phyloP scores from a whole-genome alignment of 2,113 vertebrate genomes.

The Neotoma lepida region DNA sequence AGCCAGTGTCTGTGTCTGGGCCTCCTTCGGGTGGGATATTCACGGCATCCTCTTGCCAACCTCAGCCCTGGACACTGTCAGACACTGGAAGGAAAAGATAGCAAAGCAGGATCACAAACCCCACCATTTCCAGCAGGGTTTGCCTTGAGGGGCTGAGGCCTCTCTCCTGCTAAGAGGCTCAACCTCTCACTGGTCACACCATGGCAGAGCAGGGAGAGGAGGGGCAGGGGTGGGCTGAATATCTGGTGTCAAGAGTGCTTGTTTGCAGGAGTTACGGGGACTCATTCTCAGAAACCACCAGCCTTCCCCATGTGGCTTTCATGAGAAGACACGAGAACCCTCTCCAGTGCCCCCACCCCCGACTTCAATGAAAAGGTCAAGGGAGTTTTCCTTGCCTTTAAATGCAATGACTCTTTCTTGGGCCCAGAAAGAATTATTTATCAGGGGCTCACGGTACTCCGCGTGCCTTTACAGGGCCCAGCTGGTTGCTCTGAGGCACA shows the following conservation, averaged over 20 bases:
- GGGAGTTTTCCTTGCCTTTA: slow-evolving; percentile 75
- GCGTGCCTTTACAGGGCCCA: slow-evolving; percentile 80
- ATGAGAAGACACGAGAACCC: slow-evolving; percentile 55
- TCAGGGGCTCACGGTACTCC: slow-evolving; percentile 78
- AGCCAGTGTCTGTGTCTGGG: neutral
- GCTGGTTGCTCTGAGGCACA: slow-evolving; percentile 79
- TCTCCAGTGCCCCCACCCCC: slow-evolving; percentile 12
- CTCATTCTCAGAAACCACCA: slow-evolving; percentile 18
- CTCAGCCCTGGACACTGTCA: neutral
- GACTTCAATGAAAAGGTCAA: slow-evolving; percentile 78
- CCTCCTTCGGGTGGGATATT: neutral
- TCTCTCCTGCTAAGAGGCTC: neutral
- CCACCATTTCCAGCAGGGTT: neutral
- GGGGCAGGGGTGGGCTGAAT: neutral
- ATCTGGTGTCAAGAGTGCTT: neutral
- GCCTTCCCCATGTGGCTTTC: neutral
- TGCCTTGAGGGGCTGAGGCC: neutral
- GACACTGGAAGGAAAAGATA: neutral
- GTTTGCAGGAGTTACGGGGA: neutral
- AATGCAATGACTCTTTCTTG: slow-evolving; percentile 69
- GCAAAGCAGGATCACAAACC: neutral
- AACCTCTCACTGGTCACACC: neutral
- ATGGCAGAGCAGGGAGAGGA: neutral
- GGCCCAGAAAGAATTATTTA: slow-evolving; percentile 83
- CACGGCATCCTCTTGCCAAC: neutral